Evolutionary conservation across 2,797 vertebrate species (phyloP).

Genomic region (Pristis pectinata): DNA sequence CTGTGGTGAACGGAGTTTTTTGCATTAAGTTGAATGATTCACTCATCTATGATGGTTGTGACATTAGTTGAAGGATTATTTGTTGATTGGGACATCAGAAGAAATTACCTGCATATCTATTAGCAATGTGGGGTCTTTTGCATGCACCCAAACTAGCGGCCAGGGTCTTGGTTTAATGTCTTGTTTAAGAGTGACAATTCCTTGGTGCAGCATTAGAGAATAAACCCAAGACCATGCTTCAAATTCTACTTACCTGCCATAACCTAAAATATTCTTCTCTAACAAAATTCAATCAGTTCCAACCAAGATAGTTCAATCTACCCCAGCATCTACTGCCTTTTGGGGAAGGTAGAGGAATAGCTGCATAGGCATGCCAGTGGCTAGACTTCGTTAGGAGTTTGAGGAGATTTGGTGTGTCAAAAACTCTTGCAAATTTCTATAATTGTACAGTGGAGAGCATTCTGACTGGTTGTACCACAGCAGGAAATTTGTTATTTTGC

Average conservation of each 20-base stretch:
- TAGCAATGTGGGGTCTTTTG: not conserved
- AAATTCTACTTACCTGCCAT: not conserved
- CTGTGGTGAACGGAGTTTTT: not conserved
- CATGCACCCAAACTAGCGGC: not conserved
- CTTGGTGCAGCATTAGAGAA: not conserved
- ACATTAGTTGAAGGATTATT: not conserved
- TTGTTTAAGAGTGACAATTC: not conserved
- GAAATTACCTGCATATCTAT: not conserved
- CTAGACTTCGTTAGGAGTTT: too few relatives aligned
- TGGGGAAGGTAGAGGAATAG: too few relatives aligned
- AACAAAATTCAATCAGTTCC: not conserved
- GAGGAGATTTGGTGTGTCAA: too few relatives aligned
- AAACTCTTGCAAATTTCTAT: too few relatives aligned
- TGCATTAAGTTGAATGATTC: not conserved
- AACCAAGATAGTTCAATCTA: not conserved
- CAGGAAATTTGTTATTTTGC: too few relatives aligned
- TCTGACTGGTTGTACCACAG: too few relatives aligned
- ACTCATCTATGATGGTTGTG: not conserved
- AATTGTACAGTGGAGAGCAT: too few relatives aligned
- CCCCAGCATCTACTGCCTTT: not conserved
- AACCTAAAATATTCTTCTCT: not conserved
- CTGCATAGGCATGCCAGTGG: too few relatives aligned
- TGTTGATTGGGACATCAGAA: not conserved
- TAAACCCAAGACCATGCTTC: not conserved
- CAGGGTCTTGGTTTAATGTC: not conserved